Evolutionary conservation across 2,888 invertebrate species (phyloP), one percentile per base, ranked within the genome.

Genomic region (Drosophila paramelanica): DNA sequence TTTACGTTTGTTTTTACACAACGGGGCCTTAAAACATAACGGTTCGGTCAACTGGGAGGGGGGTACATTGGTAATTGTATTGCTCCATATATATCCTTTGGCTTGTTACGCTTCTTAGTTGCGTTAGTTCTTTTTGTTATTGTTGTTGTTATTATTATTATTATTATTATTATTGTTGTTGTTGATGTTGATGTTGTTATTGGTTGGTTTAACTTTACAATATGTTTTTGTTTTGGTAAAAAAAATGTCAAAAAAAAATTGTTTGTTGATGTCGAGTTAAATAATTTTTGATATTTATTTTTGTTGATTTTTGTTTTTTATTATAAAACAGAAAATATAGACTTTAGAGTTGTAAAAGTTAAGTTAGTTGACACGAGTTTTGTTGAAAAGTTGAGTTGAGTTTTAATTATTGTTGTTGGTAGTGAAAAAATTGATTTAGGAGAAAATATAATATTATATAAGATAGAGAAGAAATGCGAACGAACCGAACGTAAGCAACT

Each of bases 401-500:
- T 84, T 79, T 81, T 72, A 67, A 68, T 87, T 83, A 79, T 86
- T 86, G 81, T 88, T 83, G 88, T 85, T 88, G 88, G 89, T 85
- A 85, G 89, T 81, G 86, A 85, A 89, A 88, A 88, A 86, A 87
- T 89, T 89, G 88, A 89, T 90, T 89, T 81, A 91, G 90, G 90
- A 84, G 88, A 90, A 90, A 91, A 86, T 86, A 88, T 84, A 92
- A 91, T 92, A 90, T 91, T 92, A 91, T 92, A 91, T 92, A 92
- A 92, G 92, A 92, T 91, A 92, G 92, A 92, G 91, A 91, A 92
- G 92, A 92, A 92, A 92, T 92, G 92, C 92, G 92, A 92, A 92
- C 92, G 92, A 92, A 92, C 92, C 92, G 92, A 92, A 92, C 92
- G 91, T 91, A 92, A 92, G 91, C 92, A 92, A 92, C 92, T 92